Conservation (phyloP, 2,888 invertebrate species). For the Quadroppia sp. region DNA sequence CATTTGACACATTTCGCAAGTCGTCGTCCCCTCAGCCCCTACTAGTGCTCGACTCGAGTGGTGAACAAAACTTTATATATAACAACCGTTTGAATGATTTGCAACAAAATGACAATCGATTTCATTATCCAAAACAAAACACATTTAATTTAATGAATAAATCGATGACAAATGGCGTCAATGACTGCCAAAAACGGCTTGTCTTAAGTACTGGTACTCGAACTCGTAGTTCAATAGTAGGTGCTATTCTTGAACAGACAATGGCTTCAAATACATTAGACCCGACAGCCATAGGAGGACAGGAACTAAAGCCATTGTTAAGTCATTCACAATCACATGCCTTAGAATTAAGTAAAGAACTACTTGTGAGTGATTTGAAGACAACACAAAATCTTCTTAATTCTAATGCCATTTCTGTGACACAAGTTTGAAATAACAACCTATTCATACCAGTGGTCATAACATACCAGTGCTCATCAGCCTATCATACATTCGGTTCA, state of each 20-base stretch:
- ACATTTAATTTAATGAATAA: conserved; percentile 9
- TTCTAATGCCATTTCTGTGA: conserved; percentile 5
- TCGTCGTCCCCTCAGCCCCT: no score
- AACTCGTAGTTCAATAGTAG: background rate
- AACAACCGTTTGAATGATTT: background rate
- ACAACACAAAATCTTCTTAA: conserved; percentile 15
- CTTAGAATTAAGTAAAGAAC: conserved; percentile 12
- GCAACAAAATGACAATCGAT: background rate
- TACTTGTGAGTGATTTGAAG: conserved; percentile 2
- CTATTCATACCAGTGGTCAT: no score
- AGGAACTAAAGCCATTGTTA: background rate
- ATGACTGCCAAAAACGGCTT: conserved; percentile 2
- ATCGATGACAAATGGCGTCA: background rate
- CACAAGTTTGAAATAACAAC: conserved; percentile 2
- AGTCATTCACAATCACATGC: background rate
- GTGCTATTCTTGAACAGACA: background rate
- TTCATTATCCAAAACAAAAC: conserved; percentile 11
- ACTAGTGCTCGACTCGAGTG: background rate
- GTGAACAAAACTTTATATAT: background rate
- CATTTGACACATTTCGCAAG: conserved; percentile 6
- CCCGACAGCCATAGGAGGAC: background rate
- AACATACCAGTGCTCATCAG: background rate
- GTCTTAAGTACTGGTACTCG: background rate
- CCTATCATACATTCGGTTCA: background rate
- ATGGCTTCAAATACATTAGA: background rate